A percentile compares a stretch with the other conserved stretches of the same genome.
phyloP scores from a whole-genome alignment of 2,113 vertebrate species.

The Syngnathus floridae region DNA sequence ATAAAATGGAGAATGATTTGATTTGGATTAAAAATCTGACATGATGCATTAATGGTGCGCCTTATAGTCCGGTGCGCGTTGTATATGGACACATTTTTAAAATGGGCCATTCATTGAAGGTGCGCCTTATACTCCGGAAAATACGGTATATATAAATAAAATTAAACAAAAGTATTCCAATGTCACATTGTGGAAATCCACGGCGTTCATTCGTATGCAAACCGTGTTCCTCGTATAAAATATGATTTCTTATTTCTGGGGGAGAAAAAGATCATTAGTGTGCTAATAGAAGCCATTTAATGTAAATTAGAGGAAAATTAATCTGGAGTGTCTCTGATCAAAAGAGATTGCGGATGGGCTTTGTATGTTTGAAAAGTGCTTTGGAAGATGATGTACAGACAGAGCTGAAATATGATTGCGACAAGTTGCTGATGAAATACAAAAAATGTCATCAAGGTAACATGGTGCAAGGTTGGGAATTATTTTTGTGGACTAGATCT shows the following conservation, averaged over 20 bases:
- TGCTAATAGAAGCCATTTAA: slow-evolving; percentile 41
- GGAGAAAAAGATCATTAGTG: slow-evolving; percentile 23
- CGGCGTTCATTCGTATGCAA: slow-evolving; percentile 8
- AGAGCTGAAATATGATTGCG: slow-evolving; percentile 22
- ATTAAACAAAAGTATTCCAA: not conserved
- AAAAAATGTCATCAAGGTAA: slow-evolving; percentile 19
- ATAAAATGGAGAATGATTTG: no score
- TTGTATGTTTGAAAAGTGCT: slow-evolving; percentile 22
- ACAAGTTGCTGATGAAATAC: slow-evolving; percentile 20
- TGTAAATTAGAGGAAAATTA: slow-evolving; percentile 44
- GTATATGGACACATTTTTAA: no score
- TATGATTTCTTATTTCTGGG: slow-evolving; percentile 25
- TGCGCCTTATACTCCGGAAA: no score
- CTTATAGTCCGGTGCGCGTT: no score
- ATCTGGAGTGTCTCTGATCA: slow-evolving; percentile 47
- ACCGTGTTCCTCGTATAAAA: slow-evolving; percentile 2
- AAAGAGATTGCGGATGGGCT: slow-evolving; percentile 30
- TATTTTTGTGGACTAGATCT: no score
- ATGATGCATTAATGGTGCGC: no score
- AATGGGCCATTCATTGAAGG: no score
- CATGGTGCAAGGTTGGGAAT: not conserved
- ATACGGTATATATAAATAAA: no score
- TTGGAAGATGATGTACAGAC: slow-evolving; percentile 10
- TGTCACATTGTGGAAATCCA: slow-evolving; percentile 7
- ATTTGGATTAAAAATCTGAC: no score